A percentile compares a stretch with the other conserved stretches of the same genome.
Evolutionary conservation across 2,797 vertebrate genomes (phyloP).

Genomic region (Arctocebus calabarensis): DNA sequence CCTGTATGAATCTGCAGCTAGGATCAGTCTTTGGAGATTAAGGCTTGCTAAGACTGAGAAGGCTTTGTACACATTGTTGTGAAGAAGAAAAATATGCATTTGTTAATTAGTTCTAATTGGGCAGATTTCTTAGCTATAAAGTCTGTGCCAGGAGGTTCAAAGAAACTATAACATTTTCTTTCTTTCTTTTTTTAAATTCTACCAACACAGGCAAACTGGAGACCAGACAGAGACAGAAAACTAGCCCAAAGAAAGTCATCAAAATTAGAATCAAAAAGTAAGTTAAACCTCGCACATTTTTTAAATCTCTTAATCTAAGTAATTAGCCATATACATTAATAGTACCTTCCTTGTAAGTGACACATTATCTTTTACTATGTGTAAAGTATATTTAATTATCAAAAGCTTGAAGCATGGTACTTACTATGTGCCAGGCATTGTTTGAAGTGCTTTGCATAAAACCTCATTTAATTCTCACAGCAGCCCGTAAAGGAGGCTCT

Average conservation of each 20-base stretch:
- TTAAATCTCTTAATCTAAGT: conserved; percentile 38
- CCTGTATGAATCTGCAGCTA: not conserved
- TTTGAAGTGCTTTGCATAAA: not conserved
- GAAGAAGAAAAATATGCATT: conserved; percentile 55
- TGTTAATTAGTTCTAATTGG: conserved; percentile 69
- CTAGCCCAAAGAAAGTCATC: conserved; percentile 14
- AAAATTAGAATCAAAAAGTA: conserved; percentile 46
- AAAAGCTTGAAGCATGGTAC: not conserved
- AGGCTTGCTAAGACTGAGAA: conserved; percentile 41
- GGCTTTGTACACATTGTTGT: not conserved
- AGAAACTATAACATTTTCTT: not conserved
- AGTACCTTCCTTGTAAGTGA: not conserved
- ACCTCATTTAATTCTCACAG: not conserved
- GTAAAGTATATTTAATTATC: conserved; percentile 25
- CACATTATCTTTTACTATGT: not conserved
- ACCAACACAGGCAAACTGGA: not conserved
- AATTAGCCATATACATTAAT: conserved; percentile 45
- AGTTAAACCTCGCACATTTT: conserved; percentile 40
- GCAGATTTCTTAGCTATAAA: conserved; percentile 55
- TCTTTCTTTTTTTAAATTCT: not conserved
- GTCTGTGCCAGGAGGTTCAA: not conserved
- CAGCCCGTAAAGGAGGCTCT: not conserved
- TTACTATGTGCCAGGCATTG: not conserved
- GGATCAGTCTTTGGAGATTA: conserved; percentile 5
- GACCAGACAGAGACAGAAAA: not conserved